These are phyloP conservation scores for Dromiciops gliroides DNA, from an alignment of 2,113 vertebrate species.

Conservation along the genomic window DNA sequence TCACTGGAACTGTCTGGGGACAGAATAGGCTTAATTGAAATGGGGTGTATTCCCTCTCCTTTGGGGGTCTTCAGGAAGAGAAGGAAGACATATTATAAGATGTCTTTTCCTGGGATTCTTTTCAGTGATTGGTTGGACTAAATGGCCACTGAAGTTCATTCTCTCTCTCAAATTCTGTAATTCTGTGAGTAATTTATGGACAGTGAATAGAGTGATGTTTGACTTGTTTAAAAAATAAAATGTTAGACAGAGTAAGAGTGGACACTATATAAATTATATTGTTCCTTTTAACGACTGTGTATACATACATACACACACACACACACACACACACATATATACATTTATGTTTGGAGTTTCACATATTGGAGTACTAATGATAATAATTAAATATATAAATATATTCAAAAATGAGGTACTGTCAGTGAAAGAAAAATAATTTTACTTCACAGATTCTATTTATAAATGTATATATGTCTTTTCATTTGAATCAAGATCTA, in stretches of 20 bases:
- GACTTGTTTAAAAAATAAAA: background rate
- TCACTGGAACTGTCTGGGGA: no score
- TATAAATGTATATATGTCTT: background rate
- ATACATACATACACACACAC: background rate
- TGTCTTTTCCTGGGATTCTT: no score
- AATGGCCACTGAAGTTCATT: no score
- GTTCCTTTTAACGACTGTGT: background rate
- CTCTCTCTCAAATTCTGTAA: no score
- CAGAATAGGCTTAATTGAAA: no score
- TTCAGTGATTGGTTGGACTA: no score
- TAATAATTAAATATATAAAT: background rate
- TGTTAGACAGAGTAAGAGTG: no score
- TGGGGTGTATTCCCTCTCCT: no score
- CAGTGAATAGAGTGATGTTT: background rate
- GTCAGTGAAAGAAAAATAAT: background rate
- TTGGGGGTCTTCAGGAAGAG: no score
- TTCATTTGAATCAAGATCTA: constrained; percentile 41
- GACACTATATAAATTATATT: background rate
- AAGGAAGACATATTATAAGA: no score
- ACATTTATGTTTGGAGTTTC: no score
- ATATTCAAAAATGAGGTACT: background rate
- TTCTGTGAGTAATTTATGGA: background rate
- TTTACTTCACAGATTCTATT: background rate
- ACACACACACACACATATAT: no score
- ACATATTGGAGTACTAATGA: background rate